Conservation (phyloP, 2,888 invertebrate genomes). For the Strigamia crassipes region DNA sequence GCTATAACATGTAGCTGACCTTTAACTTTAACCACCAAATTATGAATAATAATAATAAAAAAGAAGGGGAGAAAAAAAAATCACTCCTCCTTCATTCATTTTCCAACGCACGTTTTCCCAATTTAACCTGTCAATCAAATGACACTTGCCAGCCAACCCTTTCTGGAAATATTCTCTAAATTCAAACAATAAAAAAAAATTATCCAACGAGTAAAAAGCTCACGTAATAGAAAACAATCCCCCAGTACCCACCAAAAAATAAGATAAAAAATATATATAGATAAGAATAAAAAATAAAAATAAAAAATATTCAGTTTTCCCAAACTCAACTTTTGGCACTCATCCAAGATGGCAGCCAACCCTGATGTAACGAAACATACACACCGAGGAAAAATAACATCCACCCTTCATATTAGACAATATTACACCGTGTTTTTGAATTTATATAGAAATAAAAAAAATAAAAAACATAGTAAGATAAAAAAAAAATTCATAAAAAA, state of each 20-base stretch:
- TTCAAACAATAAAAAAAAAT: neutral
- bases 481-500: neutral
- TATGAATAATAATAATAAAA: slow-evolving; percentile 22
- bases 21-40: slow-evolving; percentile 5
- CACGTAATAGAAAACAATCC: neutral
- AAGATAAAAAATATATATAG: slow-evolving; percentile 12
- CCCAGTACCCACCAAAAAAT: neutral
- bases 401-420: neutral
- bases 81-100: neutral
- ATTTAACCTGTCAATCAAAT: slow-evolving; percentile 31
- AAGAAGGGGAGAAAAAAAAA: too few species aligned
- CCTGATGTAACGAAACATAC: slow-evolving; percentile 12
- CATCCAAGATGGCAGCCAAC: slow-evolving; percentile 21
- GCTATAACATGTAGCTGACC: neutral
- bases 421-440: slow-evolving; percentile 19
- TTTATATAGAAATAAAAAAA: neutral
- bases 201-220: neutral
- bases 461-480: too few species aligned
- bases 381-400: slow-evolving; percentile 19
- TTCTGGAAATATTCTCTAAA: neutral
- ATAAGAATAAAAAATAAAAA: neutral
- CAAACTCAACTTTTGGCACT: neutral
- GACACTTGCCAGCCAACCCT: slow-evolving; percentile 19
- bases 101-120: neutral
- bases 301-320: slow-evolving; percentile 1